Evolutionary conservation across 1,140 invertebrate species (phyloP), one percentile per base, ranked within the genome.

Genomic region (Drosophila sp.): DNA sequence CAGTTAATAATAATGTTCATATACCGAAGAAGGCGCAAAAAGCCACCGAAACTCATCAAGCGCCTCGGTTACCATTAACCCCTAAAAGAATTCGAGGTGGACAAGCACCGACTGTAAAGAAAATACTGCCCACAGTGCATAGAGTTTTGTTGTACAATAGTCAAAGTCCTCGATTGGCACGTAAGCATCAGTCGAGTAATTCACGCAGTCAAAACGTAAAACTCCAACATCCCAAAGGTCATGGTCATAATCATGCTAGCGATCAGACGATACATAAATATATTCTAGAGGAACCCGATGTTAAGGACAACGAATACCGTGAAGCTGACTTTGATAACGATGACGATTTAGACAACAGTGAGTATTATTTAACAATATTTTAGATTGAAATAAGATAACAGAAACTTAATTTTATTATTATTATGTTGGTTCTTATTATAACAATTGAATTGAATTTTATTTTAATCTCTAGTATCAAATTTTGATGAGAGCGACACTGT

Each of bases 341-440:
- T 45, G 83, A 90, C 36, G 89, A 90, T 53, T 67, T 90, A 18
- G 89, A 90, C 56, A 82, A 90, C 71, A 51, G 89, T 90, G 65
- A 78, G 79, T 36, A 2, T 2, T 1, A 18, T 21, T 21, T 21
- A 21, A 4, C n/a, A n/a, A n/a, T n/a, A n/a, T n/a, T n/a, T n/a
- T n/a, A n/a, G n/a, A n/a, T n/a, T n/a, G n/a, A n/a, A n/a, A n/a
- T n/a, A n/a, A n/a, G n/a, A n/a, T n/a, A n/a, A n/a, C n/a, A n/a
- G n/a, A n/a, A n/a, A n/a, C n/a, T n/a, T n/a, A n/a, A n/a, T n/a
- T n/a, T n/a, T n/a, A n/a, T n/a, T n/a, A n/a, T n/a, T n/a, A n/a
- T n/a, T n/a, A n/a, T n/a, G n/a, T n/a, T n/a, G n/a, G n/a, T n/a
- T n/a, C n/a, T n/a, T n/a, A n/a, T n/a, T n/a, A n/a, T n/a, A n/a